These are phyloP conservation scores for Trachelus troglodyta DNA, from an alignment of 2,888 invertebrate species.

Conservation along the genomic window DNA sequence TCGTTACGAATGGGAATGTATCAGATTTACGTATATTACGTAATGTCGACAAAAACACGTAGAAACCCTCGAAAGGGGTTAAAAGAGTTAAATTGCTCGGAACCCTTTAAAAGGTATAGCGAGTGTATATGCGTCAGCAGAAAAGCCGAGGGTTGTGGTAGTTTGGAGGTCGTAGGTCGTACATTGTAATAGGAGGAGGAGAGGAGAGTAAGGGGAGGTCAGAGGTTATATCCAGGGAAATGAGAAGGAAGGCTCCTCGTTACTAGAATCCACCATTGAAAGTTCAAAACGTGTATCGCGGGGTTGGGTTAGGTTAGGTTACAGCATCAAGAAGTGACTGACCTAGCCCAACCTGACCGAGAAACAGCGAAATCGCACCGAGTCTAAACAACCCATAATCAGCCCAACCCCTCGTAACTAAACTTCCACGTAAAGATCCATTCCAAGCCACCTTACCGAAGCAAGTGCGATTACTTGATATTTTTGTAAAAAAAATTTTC, in stretches of 20 bases:
- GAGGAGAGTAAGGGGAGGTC: not conserved
- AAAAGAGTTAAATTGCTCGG: not conserved
- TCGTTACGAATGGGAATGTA: no score
- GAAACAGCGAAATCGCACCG: fast-evolving
- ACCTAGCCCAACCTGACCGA: not conserved
- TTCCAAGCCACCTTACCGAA: not conserved
- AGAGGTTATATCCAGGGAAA: not conserved
- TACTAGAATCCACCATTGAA: not conserved
- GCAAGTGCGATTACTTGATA: not conserved
- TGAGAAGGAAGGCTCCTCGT: not conserved
- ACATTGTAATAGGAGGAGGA: not conserved
- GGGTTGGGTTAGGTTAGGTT: not conserved
- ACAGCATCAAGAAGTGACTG: not conserved
- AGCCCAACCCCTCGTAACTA: not conserved
- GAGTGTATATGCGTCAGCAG: not conserved
- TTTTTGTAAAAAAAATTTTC: not conserved
- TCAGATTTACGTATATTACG: no score
- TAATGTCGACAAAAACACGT: not conserved
- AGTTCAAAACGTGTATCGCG: not conserved
- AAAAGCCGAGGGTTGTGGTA: not conserved
- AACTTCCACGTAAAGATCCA: not conserved
- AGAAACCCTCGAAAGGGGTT: not conserved
- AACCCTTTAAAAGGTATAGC: not conserved
- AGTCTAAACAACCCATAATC: not conserved
- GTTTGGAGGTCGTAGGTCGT: not conserved